Evolutionary conservation across 2,797 vertebrate species (phyloP).

Genomic region (Thunnus albacares): DNA sequence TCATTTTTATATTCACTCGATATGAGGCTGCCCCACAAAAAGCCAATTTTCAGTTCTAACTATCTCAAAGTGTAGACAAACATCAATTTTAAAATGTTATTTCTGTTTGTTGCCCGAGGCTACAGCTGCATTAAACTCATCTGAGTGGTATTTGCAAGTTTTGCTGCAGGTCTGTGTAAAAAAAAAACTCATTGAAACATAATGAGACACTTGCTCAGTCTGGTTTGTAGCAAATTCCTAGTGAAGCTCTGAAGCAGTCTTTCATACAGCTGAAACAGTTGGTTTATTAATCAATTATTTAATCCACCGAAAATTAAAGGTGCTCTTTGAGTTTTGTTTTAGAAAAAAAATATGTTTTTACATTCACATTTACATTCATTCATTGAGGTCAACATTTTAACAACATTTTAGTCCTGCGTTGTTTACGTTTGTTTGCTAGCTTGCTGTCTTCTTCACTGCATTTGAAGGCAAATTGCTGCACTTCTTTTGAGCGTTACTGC

Average conservation of each 20-base stretch:
- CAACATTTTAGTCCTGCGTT: not conserved
- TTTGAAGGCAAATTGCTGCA: not conserved
- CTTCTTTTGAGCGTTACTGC: not conserved
- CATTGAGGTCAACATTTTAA: not conserved
- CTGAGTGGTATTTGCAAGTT: constrained; percentile 25
- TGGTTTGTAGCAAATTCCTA: not conserved
- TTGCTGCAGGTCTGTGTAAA: constrained; percentile 16
- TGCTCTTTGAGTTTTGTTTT: constrained; percentile 8
- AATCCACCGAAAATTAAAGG: constrained; percentile 1
- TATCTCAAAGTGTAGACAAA: constrained; percentile 14
- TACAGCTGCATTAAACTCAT: constrained; percentile 11
- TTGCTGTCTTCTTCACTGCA: not conserved
- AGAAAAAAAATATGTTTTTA: constrained; percentile 8
- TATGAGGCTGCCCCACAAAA: constrained; percentile 16
- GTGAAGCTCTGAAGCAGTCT: constrained; percentile 7
- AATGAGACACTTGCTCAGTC: constrained; percentile 3
- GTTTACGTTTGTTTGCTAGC: not conserved
- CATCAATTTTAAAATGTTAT: constrained; percentile 47
- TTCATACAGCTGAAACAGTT: not conserved
- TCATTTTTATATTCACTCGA: constrained; percentile 18
- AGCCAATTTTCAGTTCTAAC: constrained; percentile 18
- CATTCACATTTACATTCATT: not conserved
- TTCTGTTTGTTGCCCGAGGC: constrained; percentile 10
- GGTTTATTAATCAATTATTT: not conserved
- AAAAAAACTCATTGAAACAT: constrained; percentile 19